phyloP scores from a whole-genome alignment of 1,140 invertebrate species.

The Akabosia matsudoensis region DNA sequence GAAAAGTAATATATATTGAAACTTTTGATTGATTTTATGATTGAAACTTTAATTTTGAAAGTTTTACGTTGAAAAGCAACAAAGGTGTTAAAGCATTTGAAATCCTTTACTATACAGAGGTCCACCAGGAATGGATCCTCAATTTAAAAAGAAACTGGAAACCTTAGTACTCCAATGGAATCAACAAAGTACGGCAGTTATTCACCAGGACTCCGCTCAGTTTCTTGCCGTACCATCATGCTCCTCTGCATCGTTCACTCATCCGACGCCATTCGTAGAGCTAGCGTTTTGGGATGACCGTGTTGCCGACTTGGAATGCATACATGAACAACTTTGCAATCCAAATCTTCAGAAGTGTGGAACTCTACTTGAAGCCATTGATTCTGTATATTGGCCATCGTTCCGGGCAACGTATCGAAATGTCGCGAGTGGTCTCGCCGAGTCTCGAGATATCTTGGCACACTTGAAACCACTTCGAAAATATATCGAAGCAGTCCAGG shows the following conservation, averaged over 20 bases:
- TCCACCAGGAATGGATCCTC: conserved; percentile 68
- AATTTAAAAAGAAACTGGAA: conserved; percentile 88
- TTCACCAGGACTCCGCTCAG: conserved; percentile 78
- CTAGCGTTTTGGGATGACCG: conserved; percentile 49
- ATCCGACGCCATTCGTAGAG: conserved; percentile 73
- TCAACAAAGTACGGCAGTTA: conserved; percentile 85
- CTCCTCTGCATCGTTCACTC: conserved; percentile 47
- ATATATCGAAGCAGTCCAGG: conserved; percentile 74
- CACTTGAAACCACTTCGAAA: conserved; percentile 78
- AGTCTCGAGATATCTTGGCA: conserved; percentile 83
- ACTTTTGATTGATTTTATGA: no score
- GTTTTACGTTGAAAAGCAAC: not conserved
- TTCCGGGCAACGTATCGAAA: conserved; percentile 82
- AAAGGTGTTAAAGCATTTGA: no score
- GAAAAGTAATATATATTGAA: conserved; percentile 50
- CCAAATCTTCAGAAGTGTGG: conserved; percentile 85
- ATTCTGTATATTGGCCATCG: conserved; percentile 86
- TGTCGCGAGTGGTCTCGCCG: conserved; percentile 76
- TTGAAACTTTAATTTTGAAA: conserved; percentile 4
- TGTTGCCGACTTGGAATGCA: conserved; percentile 73
- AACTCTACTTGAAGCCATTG: conserved; percentile 80
- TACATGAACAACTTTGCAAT: conserved; percentile 81
- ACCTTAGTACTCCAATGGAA: conserved; percentile 95
- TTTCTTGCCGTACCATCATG: conserved; percentile 73
- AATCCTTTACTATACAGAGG: no score